These are phyloP conservation scores for Plutella xylostella DNA, from an alignment of 2,888 invertebrate species.

Conservation along the genomic window DNA sequence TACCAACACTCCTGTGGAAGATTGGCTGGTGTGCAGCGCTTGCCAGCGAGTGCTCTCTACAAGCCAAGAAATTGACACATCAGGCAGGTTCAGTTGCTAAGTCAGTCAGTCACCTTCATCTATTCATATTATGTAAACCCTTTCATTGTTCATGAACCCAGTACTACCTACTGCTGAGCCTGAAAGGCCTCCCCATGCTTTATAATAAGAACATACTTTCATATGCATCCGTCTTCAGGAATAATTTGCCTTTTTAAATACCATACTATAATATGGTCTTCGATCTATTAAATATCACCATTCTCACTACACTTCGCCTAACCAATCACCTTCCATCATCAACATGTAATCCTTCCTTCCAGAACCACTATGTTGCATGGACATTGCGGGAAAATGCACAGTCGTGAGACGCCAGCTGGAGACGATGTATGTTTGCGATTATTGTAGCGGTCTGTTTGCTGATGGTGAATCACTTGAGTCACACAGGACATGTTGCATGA, in stretches of 20 bases:
- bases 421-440: constrained; percentile 57
- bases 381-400: constrained; percentile 35
- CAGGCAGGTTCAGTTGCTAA: constrained; percentile 41
- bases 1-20: constrained; percentile 15
- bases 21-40: constrained; percentile 52
- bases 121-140: too few species aligned
- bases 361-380: constrained; percentile 53
- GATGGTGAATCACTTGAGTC: constrained; percentile 47
- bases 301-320: too few species aligned
- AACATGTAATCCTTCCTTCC: constrained; percentile 6
- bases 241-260: too few species aligned
- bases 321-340: too few species aligned
- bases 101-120: too few species aligned
- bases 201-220: too few species aligned
- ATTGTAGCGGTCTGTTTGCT: constrained; percentile 51
- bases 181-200: too few species aligned
- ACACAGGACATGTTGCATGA: constrained; percentile 38
- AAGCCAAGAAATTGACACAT: constrained; percentile 47
- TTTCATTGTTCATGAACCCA: too few species aligned
- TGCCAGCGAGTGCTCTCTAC: constrained; percentile 56
- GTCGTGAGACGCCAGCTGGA: constrained; percentile 35
- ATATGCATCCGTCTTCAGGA: too few species aligned
- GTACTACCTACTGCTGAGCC: too few species aligned
- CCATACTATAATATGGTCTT: too few species aligned
- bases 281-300: too few species aligned